These are phyloP conservation scores for Anhinga rufa DNA, from an alignment of 2,113 vertebrate species.

Conservation along the genomic window DNA sequence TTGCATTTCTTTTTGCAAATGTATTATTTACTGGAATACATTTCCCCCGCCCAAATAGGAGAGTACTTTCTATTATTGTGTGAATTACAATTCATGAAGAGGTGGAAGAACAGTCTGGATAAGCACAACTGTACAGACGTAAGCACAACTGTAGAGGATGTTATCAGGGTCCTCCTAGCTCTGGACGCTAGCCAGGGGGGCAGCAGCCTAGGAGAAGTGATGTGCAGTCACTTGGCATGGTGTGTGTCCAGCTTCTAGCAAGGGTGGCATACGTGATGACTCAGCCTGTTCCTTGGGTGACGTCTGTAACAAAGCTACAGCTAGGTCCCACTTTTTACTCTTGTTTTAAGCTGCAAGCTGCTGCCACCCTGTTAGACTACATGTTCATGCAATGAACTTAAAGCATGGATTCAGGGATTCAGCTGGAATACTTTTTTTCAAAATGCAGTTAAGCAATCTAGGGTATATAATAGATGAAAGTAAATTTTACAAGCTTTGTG, in stretches of 20 bases:
- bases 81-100: neutral
- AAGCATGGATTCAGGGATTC: accelerated
- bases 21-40: neutral
- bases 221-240: neutral
- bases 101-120: neutral
- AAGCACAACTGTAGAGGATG: neutral
- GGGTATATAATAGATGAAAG: neutral
- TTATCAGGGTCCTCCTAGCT: neutral
- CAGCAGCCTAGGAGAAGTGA: neutral
- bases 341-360: neutral
- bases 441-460: neutral
- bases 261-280: neutral
- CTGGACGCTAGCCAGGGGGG: neutral
- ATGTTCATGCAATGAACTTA: neutral
- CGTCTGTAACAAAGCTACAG: neutral
- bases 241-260: neutral
- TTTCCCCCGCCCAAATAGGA: neutral
- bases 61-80: neutral
- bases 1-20: neutral
- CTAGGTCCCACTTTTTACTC: accelerated
- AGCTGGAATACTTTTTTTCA: neutral
- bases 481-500: neutral
- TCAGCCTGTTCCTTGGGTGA: neutral
- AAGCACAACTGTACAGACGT: too few relatives aligned
- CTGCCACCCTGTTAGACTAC: neutral